These are phyloP conservation scores for Gymnothorax reevesii DNA, from an alignment of 2,797 vertebrate genomes.

Conservation along the genomic window DNA sequence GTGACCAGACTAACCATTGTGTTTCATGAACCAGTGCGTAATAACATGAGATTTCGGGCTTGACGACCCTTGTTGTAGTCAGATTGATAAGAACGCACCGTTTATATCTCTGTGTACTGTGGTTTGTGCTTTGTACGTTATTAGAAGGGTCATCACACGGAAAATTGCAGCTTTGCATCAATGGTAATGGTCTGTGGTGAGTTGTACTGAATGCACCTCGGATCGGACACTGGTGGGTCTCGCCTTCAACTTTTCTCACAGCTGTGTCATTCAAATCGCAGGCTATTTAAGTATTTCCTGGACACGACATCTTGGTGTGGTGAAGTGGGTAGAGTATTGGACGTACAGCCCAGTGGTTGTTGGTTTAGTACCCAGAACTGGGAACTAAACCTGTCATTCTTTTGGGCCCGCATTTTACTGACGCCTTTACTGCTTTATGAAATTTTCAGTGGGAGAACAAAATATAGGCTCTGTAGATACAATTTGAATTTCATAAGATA, in stretches of 20 bases:
- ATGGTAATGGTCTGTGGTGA: not conserved
- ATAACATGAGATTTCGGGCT: not conserved
- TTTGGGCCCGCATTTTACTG: not conserved
- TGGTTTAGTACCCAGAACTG: not conserved
- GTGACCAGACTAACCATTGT: not conserved
- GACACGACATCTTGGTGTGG: not conserved
- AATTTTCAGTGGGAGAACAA: not conserved
- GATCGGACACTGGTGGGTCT: not conserved
- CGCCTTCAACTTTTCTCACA: not conserved
- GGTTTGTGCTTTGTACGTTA: not conserved
- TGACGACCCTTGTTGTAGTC: not conserved
- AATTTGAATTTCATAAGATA: not conserved
- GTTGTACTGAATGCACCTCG: not conserved
- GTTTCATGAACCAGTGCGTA: not conserved
- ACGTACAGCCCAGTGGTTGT: not conserved
- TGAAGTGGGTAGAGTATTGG: not conserved
- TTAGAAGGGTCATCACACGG: not conserved
- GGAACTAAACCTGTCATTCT: not conserved
- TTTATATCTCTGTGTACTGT: not conserved
- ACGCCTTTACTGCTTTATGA: not conserved
- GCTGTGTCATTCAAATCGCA: not conserved
- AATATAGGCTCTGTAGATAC: not conserved
- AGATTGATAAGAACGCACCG: not conserved
- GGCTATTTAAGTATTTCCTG: conserved; percentile 5
- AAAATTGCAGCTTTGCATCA: not conserved